phyloP scores from a whole-genome alignment of 2,888 invertebrate genomes.

The Perdita meconis region DNA sequence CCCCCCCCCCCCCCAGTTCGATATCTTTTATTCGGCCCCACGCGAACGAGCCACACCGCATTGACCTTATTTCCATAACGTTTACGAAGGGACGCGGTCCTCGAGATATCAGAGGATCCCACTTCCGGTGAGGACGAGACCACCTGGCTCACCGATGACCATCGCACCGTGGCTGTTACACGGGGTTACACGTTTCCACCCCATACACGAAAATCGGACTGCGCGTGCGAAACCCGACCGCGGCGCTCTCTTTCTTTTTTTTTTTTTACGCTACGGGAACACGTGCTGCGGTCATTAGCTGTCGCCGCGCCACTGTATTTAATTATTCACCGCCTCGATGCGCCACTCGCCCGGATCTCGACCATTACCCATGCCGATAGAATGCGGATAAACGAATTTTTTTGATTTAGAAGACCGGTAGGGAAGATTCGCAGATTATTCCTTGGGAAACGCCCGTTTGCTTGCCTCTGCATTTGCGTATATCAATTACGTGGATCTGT shows the following conservation, averaged over 20 bases:
- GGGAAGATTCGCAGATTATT: background rate
- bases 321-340: conserved; percentile 60
- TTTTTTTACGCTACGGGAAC: conserved; percentile 56
- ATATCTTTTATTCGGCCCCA: conserved; percentile 62
- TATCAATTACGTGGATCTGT: no score
- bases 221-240: conserved; percentile 53
- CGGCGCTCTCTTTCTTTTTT: no score
- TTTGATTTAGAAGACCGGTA: background rate
- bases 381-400: background rate
- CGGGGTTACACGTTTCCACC: conserved; percentile 40
- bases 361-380: conserved; percentile 18
- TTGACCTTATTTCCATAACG: conserved; percentile 79
- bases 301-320: conserved; percentile 42
- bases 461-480: no score
- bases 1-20: no score
- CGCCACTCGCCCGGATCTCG: conserved; percentile 33
- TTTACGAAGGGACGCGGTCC: conserved; percentile 62
- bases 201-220: conserved; percentile 37
- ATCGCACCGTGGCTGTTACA: conserved; percentile 61
- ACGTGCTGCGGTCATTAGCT: conserved; percentile 72
- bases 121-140: conserved; percentile 77
- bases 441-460: no score
- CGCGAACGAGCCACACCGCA: conserved; percentile 64
- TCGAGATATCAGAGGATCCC: conserved; percentile 77
- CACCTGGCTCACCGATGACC: conserved; percentile 77